These are phyloP conservation scores for Gymnothorax javanicus DNA, from an alignment of 2,797 vertebrate genomes.

Conservation along the genomic window DNA sequence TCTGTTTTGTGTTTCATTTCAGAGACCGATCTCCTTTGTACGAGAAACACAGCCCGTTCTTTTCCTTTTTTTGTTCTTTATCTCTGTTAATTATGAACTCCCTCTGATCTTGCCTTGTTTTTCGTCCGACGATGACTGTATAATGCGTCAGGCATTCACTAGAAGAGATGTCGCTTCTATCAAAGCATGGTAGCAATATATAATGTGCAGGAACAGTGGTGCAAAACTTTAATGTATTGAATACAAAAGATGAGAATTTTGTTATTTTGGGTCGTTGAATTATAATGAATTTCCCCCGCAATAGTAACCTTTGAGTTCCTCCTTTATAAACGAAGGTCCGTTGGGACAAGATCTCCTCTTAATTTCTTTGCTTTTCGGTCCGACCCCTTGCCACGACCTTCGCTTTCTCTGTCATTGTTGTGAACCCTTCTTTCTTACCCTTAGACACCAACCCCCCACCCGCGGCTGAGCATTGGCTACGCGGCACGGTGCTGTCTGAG, in stretches of 20 bases:
- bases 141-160: conserved; percentile 8
- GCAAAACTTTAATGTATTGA: not conserved
- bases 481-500: not conserved
- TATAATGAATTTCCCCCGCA: not conserved
- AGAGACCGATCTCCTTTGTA: conserved; percentile 26
- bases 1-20: not conserved
- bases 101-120: not conserved
- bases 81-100: not conserved
- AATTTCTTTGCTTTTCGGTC: not conserved
- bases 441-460: too few species aligned
- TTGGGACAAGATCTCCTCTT: not conserved
- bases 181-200: not conserved
- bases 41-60: conserved; percentile 47
- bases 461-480: not conserved
- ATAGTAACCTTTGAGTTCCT: not conserved
- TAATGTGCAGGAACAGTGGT: not conserved
- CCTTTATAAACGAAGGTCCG: not conserved
- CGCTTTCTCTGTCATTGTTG: conserved; percentile 19
- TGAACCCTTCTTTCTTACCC: not conserved
- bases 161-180: not conserved
- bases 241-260: not conserved
- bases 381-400: not conserved
- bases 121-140: not conserved
- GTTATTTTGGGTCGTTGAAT: not conserved
- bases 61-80: not conserved